Base-by-base conservation (phyloP, 2,888 invertebrate species). In the Lysandra bellargus region DNA sequence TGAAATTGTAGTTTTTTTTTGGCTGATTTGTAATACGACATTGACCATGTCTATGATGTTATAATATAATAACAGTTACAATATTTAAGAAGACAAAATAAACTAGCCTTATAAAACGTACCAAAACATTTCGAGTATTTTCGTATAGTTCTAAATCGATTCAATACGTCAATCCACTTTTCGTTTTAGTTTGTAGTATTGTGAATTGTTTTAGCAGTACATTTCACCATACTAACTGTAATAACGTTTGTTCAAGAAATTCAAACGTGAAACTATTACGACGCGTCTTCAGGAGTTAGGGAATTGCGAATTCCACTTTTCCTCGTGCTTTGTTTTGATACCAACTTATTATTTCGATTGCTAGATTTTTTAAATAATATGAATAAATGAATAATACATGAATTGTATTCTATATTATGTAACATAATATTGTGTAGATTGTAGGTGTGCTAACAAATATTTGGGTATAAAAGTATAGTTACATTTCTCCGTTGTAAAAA, bases 161-260 rank as follows among this genome's bases (percentile, higher is more conserved):
- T 23, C 23, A 81, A 79, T 81, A 76, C 79, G 82, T 87, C 89
- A 90, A 90, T 91, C 89, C 89, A 88, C 88, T 89, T 87, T 88
- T 87, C 90, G 91, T 88, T 87, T 88, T 87, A 90, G 91, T 90
- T 91, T 86, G 86, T 86, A 84, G 88, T 89, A 89, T 92, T 91
- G 90, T 89, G 90, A 92, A 92, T 92, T 91, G 91, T 92, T 92
- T 92, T 88, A 89, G 86, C 85, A 86, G 88, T 90, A 89, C 89
- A 89, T 91, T 90, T 86, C 86, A 85, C 91, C 86, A 89, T 91
- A 89, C 89, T 88, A 88, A 88, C 89, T 88, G 91, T 92, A 92
- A 92, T 92, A 92, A 91, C 90, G 90, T 92, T 92, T 91, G 91
- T 89, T 90, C 89, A 88, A 91, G 91, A 91, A 91, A 92, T 92